phyloP scores from a whole-genome alignment of 2,797 vertebrate species.

The Selene dorsalis region DNA sequence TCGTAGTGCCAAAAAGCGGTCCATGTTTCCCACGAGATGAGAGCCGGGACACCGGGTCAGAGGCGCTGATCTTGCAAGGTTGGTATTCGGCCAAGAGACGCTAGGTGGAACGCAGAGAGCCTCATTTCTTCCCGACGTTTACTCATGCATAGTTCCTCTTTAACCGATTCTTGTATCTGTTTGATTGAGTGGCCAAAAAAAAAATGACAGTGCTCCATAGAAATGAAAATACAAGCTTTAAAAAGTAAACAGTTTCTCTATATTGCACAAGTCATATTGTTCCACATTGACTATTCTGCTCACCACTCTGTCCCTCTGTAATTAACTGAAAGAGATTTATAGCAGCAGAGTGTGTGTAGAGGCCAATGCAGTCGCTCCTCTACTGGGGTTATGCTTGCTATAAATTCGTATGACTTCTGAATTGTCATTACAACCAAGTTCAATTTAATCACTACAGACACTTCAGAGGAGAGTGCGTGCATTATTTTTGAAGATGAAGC shows the following conservation, averaged over 20 bases:
- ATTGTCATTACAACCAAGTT: conserved; percentile 5
- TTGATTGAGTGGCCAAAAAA: not conserved
- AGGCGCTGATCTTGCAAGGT: too few species aligned
- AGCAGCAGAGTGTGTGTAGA: not conserved
- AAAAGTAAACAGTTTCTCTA: not conserved
- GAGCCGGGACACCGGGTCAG: too few species aligned
- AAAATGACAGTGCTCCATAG: not conserved
- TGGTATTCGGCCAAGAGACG: too few species aligned
- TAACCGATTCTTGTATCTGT: not conserved
- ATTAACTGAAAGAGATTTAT: conserved; percentile 10
- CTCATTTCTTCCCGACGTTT: too few species aligned
- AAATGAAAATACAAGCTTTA: not conserved
- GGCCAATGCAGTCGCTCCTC: conserved; percentile 5
- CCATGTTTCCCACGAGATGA: too few species aligned
- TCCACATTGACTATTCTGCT: not conserved
- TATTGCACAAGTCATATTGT: not conserved
- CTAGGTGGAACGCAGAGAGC: too few species aligned
- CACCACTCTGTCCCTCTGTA: not conserved
- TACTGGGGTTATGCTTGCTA: conserved; percentile 7
- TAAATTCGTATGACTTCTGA: conserved; percentile 18
- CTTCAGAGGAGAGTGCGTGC: not conserved
- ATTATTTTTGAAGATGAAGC: not conserved
- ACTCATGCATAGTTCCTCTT: too few species aligned
- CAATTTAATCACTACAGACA: not conserved
- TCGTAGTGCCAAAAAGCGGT: too few species aligned